Base-by-base conservation (phyloP, 2,888 invertebrate species). In the Alcis repandata region DNA sequence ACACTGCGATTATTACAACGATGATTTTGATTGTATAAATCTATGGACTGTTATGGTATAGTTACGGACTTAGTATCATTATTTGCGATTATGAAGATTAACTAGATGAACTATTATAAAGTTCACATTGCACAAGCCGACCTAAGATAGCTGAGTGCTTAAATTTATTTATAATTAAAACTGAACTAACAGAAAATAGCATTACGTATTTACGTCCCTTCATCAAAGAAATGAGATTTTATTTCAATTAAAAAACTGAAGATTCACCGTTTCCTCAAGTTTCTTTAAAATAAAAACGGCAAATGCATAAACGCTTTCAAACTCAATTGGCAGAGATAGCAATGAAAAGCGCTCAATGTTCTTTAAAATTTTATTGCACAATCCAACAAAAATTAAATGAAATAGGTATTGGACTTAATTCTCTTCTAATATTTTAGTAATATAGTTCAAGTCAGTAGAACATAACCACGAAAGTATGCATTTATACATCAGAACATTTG, bases 271-370 rank as follows among this genome's bases (percentile, higher is more conserved):
- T 80, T 81, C 76, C 73, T 73, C 67, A 72, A 67, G 56, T 64
- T 68, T 77, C 73, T 75, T 70, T 78, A 72, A 77, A 80, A 79
- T 75, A 66, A 76, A 77, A 78, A 76, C 78, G 74, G 68, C 62
- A 73, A 82, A 81, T 83, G 79, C 79, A 82, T 79, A 82, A 82
- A 79, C 76, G 83, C 77, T 75, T 79, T 80, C 75, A 71, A 75
- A 75, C 79, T 83, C 82, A 78, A 84, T 83, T 82, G 80, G 75
- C 77, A 70, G 72, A 73, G 65, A 69, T 78, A 74, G 76, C 69
- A 78, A 72, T 80, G 83, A 82, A 86, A 85, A 84, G 82, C 76
- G 75, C 77, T 74, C 76, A 74, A 76, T 79, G 72, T 79, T 82
- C 79, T 75, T 77, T 80, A 78, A 74, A 74, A 76, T 80, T 80